Evolutionary conservation across 2,113 vertebrate species (phyloP), one percentile per base, ranked within the genome.

Genomic region (Chaenocephalus aceratus): DNA sequence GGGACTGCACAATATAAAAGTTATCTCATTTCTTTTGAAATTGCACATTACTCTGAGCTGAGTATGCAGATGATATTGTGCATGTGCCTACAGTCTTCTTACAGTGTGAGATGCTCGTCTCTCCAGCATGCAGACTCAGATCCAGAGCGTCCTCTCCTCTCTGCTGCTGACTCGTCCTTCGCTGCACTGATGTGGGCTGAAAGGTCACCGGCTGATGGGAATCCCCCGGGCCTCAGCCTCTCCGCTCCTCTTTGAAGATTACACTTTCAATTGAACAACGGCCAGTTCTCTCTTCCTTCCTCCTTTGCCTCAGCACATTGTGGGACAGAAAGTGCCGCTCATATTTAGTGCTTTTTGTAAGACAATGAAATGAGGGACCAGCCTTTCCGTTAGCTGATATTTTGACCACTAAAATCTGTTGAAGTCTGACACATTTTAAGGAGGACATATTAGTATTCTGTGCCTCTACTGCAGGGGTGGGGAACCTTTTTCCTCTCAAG

Each of bases 171-270:
- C 56, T 65, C 14, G 41, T 75, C 82, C 76, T 75, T 71, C 41
- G 26, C 60, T 60, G 48, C 5, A 16, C 78, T 34, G 48, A 56
- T 56, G 48, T 46, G 64, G 54, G 56, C 60, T 75, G 71, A 63
- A 73, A 84, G 77, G 81, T 78, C 74, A 48, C 18, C 7, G 59
- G 6, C 16, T 6, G 73, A 84, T 74, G 81, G 49, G 64, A 66
- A 46, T 64, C 73, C 70, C 77, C 3, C 48, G 68, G n/a, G 58
- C 52, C 34, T 46, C 61, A 76, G 80, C 72, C 60, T 75, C 68
- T 70, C 51, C 10, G 71, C 69, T 62, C 56, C 74, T 48, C 81
- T 81, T 81, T 87, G 74, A 87, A 84, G 70, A 84, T 84, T 75
- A 84, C 52, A 78, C 74, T 56, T 64, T 30, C 30, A 49, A 70